Percentiles rank a stretch among this genome's conserved stretches.
Evolutionary conservation across 1,140 invertebrate genomes (phyloP).

Genomic region (Saccostrea glomerata): DNA sequence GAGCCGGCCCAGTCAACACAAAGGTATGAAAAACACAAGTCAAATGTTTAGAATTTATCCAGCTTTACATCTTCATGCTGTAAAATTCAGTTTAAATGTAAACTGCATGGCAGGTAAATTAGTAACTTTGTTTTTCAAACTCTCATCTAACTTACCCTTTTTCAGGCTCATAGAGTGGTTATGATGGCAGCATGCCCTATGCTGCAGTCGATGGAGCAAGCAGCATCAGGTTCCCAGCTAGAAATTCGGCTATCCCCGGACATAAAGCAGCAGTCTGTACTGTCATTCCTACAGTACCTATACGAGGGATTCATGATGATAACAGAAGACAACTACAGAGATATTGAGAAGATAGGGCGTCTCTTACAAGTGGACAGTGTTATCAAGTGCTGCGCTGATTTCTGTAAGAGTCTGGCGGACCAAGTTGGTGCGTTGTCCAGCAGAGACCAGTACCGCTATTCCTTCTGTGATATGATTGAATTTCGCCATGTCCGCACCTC

Average conservation of each 20-base stretch:
- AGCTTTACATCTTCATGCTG: neutral
- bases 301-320: constrained; percentile 58
- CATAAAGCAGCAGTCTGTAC: constrained; percentile 45
- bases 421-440: neutral
- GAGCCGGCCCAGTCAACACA: constrained; percentile 15
- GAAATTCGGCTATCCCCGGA: constrained; percentile 49
- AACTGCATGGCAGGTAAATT: neutral
- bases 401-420: constrained; percentile 36
- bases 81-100: neutral
- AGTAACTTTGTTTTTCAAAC: neutral
- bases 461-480: constrained; percentile 40
- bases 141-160: neutral
- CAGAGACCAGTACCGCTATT: constrained; percentile 36
- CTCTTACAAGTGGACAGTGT: constrained; percentile 56
- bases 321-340: constrained; percentile 52
- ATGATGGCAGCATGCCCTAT: constrained; percentile 56
- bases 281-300: constrained; percentile 55
- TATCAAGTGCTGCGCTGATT: constrained; percentile 56
- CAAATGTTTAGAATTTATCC: neutral
- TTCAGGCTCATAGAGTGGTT: constrained; percentile 54
- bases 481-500: constrained; percentile 47
- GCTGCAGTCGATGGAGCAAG: constrained; percentile 53
- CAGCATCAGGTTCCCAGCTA: constrained; percentile 43
- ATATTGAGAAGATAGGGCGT: constrained; percentile 52
- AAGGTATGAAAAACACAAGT: neutral